phyloP scores from a whole-genome alignment of 2,797 vertebrate species.

The Chaetodon trifasciatus region DNA sequence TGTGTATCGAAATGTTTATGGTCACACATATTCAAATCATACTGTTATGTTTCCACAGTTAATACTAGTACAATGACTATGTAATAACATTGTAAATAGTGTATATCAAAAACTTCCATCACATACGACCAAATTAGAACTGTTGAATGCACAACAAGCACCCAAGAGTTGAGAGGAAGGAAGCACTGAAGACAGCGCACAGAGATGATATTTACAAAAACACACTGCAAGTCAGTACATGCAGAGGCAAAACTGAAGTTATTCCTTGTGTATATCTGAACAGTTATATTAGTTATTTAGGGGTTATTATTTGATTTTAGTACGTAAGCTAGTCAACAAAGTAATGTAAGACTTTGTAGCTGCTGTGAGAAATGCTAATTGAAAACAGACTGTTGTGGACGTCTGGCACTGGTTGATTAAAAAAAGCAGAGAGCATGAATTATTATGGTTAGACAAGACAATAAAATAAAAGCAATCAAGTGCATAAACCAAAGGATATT shows the following conservation, averaged over 20 bases:
- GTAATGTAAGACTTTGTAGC: not conserved
- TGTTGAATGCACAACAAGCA: not conserved
- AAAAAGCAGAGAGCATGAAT: not conserved
- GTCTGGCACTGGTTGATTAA: not conserved
- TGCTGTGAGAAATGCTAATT: not conserved
- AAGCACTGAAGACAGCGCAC: not conserved
- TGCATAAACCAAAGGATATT: constrained; percentile 1
- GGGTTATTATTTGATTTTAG: not conserved
- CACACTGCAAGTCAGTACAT: not conserved
- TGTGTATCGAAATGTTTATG: not conserved
- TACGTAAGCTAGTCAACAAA: not conserved
- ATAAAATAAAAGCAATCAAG: constrained; percentile 19
- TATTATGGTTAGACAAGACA: not conserved
- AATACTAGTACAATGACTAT: not conserved
- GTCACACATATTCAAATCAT: not conserved
- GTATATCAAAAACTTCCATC: not conserved
- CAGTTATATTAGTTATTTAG: not conserved
- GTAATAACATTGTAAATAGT: no score
- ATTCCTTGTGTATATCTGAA: not conserved
- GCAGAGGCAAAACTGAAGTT: not conserved
- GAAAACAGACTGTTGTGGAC: not conserved
- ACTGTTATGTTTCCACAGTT: not conserved
- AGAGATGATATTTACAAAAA: not conserved
- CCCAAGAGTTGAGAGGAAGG: not conserved
- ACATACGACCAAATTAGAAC: not conserved